phyloP scores from a whole-genome alignment of 2,797 vertebrate species.

The Gadopsis marmoratus region DNA sequence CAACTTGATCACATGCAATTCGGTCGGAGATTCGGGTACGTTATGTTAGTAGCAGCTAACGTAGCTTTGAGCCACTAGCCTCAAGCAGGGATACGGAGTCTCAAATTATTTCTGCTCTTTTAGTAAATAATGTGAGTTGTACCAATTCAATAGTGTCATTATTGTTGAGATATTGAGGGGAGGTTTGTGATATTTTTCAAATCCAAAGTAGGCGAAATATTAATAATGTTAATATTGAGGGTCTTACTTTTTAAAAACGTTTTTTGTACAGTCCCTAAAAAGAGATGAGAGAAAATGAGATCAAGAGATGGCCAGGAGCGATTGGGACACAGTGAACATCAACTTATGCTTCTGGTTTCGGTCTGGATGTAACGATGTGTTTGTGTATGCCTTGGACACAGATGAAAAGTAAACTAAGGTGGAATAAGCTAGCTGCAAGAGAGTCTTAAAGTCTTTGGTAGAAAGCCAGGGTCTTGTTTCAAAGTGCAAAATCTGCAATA shows the following conservation, averaged over 20 bases:
- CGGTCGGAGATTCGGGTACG: neutral
- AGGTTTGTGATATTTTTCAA: neutral
- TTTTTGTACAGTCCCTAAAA: slow-evolving; percentile 17
- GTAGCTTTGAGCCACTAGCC: no score
- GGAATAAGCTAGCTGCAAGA: slow-evolving; percentile 78
- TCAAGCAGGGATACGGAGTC: no score
- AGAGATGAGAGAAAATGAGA: no score
- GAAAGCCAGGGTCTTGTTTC: slow-evolving; percentile 77
- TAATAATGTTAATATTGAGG: neutral
- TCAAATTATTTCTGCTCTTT: neutral
- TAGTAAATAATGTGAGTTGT: neutral
- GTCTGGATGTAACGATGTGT: slow-evolving; percentile 61
- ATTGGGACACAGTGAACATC: slow-evolving; percentile 50
- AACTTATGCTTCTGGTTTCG: slow-evolving; percentile 49
- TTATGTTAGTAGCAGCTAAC: no score
- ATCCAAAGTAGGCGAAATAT: slow-evolving; percentile 11
- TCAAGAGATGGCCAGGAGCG: slow-evolving; percentile 39
- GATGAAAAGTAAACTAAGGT: slow-evolving; percentile 81
- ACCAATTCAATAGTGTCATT: neutral
- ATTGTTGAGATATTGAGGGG: neutral
- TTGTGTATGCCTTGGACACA: slow-evolving; percentile 76
- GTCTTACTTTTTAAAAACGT: neutral
- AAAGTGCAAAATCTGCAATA: slow-evolving; percentile 80
- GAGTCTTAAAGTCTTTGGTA: slow-evolving; percentile 81
- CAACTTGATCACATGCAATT: no score